Evolutionary conservation across 2,113 vertebrate species (phyloP).

Genomic region (Lanius collurio): DNA sequence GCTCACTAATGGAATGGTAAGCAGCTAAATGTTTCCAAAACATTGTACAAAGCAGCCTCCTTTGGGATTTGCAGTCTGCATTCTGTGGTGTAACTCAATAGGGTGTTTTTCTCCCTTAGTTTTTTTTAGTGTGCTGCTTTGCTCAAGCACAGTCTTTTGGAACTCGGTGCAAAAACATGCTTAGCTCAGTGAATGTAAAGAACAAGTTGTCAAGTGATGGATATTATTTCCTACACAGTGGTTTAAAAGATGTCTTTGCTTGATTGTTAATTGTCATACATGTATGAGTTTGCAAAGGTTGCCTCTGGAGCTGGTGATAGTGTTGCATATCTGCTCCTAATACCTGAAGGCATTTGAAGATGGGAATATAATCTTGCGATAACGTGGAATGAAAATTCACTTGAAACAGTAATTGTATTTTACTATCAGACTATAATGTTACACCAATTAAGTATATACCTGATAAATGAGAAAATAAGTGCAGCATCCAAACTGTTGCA

Average conservation of each 20-base stretch:
- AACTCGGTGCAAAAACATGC: neutral
- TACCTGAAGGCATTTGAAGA: neutral
- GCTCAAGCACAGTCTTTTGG: neutral
- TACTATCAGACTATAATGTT: neutral
- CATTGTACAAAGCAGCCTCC: neutral
- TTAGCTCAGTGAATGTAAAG: neutral
- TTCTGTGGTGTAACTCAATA: neutral
- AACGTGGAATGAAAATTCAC: neutral
- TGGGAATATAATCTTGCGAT: neutral
- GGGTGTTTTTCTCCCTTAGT: neutral
- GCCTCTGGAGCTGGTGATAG: neutral
- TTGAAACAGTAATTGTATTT: neutral
- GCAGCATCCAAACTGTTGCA: neutral
- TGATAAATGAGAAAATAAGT: conserved; percentile 2
- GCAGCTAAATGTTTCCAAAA: neutral
- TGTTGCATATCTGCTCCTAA: neutral
- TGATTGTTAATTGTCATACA: neutral
- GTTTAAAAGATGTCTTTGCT: neutral
- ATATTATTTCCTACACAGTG: neutral
- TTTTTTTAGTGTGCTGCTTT: neutral
- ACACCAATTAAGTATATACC: neutral
- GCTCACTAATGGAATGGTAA: neutral
- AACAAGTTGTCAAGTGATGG: neutral
- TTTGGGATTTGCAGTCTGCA: neutral
- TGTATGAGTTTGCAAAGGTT: neutral